Evolutionary conservation across 2,888 invertebrate genomes (phyloP).

Genomic region (Busseola fusca): DNA sequence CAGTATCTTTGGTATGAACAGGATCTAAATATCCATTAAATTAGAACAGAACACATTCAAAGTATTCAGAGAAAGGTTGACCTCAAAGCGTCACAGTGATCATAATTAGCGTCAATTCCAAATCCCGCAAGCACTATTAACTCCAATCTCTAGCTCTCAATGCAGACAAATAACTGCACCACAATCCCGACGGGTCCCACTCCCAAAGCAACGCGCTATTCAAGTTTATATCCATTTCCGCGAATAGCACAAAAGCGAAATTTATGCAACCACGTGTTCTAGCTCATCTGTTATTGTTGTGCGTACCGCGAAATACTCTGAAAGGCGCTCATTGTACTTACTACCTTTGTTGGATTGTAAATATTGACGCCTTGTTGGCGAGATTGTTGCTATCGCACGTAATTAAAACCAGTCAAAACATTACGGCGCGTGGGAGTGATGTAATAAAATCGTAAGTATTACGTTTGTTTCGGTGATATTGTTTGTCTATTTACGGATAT

Average conservation of each 20-base stretch:
- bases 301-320: slow-evolving; percentile 74
- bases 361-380: slow-evolving; percentile 63
- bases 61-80: slow-evolving; percentile 6
- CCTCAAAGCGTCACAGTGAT: background rate
- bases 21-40: background rate
- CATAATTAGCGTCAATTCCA: background rate
- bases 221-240: slow-evolving; percentile 51
- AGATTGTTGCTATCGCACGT: slow-evolving; percentile 66
- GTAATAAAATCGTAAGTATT: slow-evolving; percentile 56
- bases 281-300: slow-evolving; percentile 78
- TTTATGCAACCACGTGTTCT: slow-evolving; percentile 61
- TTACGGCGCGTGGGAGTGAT: slow-evolving; percentile 43
- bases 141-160: slow-evolving; percentile 11
- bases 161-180: slow-evolving; percentile 12
- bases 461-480: slow-evolving; percentile 51
- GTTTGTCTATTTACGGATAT: slow-evolving; percentile 52
- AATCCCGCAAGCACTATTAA: slow-evolving; percentile 11
- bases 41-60: slow-evolving; percentile 12
- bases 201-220: slow-evolving; percentile 28
- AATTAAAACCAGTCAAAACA: slow-evolving; percentile 72
- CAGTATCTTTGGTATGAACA: background rate
- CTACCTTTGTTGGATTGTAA: slow-evolving; percentile 74
- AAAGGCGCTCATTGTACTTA: slow-evolving; percentile 76
- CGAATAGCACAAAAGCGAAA: slow-evolving; percentile 59
- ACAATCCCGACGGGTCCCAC: slow-evolving; percentile 17